These are phyloP conservation scores for Crepidodera aurea DNA, from an alignment of 2,888 invertebrate genomes.

Conservation along the genomic window DNA sequence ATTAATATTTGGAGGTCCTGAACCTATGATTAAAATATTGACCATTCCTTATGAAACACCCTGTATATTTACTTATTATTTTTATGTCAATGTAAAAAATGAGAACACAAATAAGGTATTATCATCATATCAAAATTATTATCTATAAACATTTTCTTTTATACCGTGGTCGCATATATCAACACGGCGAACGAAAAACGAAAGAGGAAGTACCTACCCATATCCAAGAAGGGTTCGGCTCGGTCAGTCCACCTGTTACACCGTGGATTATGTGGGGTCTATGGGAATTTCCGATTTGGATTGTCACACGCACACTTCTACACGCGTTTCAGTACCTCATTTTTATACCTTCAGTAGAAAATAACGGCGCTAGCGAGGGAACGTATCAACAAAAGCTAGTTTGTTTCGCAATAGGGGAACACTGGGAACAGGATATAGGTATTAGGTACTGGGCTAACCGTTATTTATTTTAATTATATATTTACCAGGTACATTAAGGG, in stretches of 20 bases:
- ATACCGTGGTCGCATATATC: too few relatives aligned
- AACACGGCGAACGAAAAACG: background rate
- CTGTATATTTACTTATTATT: too few relatives aligned
- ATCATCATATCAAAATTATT: too few relatives aligned
- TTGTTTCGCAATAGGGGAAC: conserved; percentile 10
- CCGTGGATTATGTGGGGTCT: conserved; percentile 32
- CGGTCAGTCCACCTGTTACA: conserved; percentile 39
- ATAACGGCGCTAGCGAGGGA: conserved; percentile 14
- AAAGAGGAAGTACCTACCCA: conserved; percentile 11
- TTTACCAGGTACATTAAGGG: too few relatives aligned
- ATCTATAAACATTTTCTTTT: too few relatives aligned
- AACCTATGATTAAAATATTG: too few relatives aligned
- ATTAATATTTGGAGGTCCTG: too few relatives aligned
- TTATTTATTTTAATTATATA: background rate
- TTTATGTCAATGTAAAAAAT: too few relatives aligned
- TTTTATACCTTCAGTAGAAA: conserved; percentile 25
- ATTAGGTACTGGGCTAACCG: background rate
- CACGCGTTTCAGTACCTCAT: conserved; percentile 43
- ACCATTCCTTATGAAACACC: too few relatives aligned
- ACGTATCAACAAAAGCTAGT: conserved; percentile 15
- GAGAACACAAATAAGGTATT: too few relatives aligned
- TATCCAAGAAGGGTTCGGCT: conserved; percentile 25
- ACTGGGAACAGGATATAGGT: background rate
- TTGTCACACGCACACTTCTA: conserved; percentile 49
- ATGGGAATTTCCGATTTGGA: conserved; percentile 51